A percentile compares a stretch with the other conserved stretches of the same genome.
phyloP scores from a whole-genome alignment of 1,140 invertebrate species.

The Cotesia typhae region DNA sequence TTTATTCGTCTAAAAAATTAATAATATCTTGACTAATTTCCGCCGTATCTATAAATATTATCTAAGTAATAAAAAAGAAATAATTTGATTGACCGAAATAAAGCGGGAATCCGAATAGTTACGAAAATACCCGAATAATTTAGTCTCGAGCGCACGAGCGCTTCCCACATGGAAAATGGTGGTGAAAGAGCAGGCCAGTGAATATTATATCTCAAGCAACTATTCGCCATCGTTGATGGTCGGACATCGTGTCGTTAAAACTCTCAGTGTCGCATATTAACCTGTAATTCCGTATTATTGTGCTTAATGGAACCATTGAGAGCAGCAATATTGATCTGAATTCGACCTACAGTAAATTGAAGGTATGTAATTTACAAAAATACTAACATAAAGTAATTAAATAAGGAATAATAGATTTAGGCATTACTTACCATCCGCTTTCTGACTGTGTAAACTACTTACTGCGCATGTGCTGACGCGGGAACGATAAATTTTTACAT shows the following conservation, averaged over 20 bases:
- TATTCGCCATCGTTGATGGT: conserved; percentile 56
- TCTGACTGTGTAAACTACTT: conserved; percentile 46
- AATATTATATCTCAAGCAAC: conserved; percentile 42
- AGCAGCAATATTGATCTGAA: conserved; percentile 29
- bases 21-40: no score
- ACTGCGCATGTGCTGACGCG: conserved; percentile 53
- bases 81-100: conserved; percentile 32
- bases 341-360: conserved; percentile 8
- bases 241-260: conserved; percentile 40
- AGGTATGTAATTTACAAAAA: conserved; percentile 39
- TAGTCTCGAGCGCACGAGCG: conserved; percentile 26
- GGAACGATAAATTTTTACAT: conserved; percentile 50
- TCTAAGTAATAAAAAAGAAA: conserved; percentile 21
- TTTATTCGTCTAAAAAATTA: no score
- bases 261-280: conserved; percentile 36
- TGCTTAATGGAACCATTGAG: conserved; percentile 43
- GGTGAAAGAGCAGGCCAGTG: conserved; percentile 43
- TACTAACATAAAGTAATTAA: conserved; percentile 31
- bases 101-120: conserved; percentile 31
- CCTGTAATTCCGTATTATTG: conserved; percentile 41
- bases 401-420: conserved; percentile 34
- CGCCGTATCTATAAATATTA: background rate
- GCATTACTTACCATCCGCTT: conserved; percentile 48
- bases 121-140: conserved; percentile 32
- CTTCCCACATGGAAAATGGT: conserved; percentile 55